Percentiles rank a stretch among this genome's conserved stretches.
These are phyloP conservation scores for Atherix ibis DNA, from an alignment of 2,888 invertebrate genomes.

Conservation along the genomic window DNA sequence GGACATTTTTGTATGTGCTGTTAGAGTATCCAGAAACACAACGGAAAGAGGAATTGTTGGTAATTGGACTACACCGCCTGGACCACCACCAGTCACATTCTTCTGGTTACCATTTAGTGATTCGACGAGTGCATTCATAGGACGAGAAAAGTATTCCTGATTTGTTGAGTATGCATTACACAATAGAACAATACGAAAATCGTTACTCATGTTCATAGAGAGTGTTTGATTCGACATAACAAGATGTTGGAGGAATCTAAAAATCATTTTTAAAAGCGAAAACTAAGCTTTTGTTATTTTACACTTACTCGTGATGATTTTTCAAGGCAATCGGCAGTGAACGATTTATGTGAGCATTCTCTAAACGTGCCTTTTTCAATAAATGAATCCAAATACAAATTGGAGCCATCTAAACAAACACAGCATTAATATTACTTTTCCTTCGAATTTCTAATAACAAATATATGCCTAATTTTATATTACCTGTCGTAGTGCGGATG, in stretches of 20 bases:
- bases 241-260: conserved; percentile 70
- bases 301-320: conserved; percentile 63
- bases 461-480: background rate
- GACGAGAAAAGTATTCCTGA: conserved; percentile 73
- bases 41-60: conserved; percentile 82
- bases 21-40: conserved; percentile 82
- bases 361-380: conserved; percentile 80
- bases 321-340: conserved; percentile 68
- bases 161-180: conserved; percentile 94
- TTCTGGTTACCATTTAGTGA: conserved; percentile 61
- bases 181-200: conserved; percentile 78
- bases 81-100: conserved; percentile 33
- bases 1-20: conserved; percentile 91
- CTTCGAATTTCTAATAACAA: background rate
- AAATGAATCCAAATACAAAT: conserved; percentile 96
- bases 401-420: conserved; percentile 52
- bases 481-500: conserved; percentile 40
- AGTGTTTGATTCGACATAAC: conserved; percentile 57
- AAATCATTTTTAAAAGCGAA: conserved; percentile 11
- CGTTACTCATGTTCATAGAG: conserved; percentile 66
- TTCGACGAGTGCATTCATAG: conserved; percentile 84
- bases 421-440: background rate
- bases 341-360: conserved; percentile 59
- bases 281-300: conserved; percentile 10
- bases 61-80: conserved; percentile 35